phyloP scores from a whole-genome alignment of 2,113 vertebrate species.

The Spea multiplicata region DNA sequence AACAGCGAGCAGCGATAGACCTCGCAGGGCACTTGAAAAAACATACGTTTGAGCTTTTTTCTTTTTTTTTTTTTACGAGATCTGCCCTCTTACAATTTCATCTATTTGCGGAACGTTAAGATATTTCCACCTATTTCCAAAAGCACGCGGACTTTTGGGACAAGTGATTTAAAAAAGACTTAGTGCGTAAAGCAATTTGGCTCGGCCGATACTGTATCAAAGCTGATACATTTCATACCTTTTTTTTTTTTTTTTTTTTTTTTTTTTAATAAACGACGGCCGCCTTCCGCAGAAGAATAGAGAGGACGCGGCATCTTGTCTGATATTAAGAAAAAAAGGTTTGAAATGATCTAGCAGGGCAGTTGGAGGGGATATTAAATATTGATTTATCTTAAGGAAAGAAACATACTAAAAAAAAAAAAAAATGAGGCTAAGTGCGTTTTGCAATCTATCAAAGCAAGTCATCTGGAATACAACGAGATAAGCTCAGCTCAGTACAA shows the following conservation, averaged over 20 bases:
- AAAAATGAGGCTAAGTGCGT: slow-evolving; percentile 80
- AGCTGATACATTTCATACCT: slow-evolving; percentile 55
- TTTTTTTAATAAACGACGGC: slow-evolving; percentile 54
- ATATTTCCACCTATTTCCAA: background rate
- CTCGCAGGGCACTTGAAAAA: background rate
- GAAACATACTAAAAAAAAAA: slow-evolving; percentile 58
- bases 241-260: background rate
- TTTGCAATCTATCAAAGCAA: slow-evolving; percentile 73
- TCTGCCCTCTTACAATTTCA: background rate
- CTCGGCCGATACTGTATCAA: slow-evolving; percentile 46
- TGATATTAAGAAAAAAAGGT: slow-evolving; percentile 82
- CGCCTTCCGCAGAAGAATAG: slow-evolving; percentile 46
- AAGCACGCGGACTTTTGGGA: background rate
- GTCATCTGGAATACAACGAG: slow-evolving; percentile 80
- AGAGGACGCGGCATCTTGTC: slow-evolving; percentile 79
- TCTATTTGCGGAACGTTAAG: background rate
- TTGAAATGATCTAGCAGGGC: slow-evolving; percentile 77
- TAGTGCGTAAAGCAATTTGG: slow-evolving; percentile 52
- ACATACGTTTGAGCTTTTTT: background rate
- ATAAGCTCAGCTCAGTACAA: slow-evolving; percentile 57
- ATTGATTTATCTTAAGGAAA: slow-evolving; percentile 83
- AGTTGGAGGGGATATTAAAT: slow-evolving; percentile 84
- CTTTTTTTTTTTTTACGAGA: background rate
- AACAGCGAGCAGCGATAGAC: background rate
- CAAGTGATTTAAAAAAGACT: slow-evolving; percentile 52